These are phyloP conservation scores for Dynastes grantii DNA, from an alignment of 2,888 invertebrate species.

Conservation along the genomic window DNA sequence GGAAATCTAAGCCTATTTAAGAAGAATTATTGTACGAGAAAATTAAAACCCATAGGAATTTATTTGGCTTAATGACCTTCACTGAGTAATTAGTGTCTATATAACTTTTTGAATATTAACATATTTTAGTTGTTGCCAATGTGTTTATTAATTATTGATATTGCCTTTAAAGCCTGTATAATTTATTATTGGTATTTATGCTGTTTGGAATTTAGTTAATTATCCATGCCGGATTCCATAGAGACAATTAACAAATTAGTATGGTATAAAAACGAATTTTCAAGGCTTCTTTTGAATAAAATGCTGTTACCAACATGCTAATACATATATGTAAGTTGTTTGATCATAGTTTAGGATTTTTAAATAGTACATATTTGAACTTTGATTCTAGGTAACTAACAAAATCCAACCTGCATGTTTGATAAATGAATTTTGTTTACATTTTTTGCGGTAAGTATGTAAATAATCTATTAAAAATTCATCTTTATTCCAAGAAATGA, in stretches of 20 bases:
- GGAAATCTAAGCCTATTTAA: not conserved
- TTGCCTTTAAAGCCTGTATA: not conserved
- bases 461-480: too few species aligned
- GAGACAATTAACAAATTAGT: slow-evolving; percentile 5
- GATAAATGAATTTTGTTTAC: not conserved
- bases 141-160: not conserved
- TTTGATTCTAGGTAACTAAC: not conserved
- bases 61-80: slow-evolving; percentile 13
- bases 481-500: too few species aligned
- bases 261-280: not conserved
- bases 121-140: not conserved
- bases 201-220: not conserved
- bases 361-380: not conserved
- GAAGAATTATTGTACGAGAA: not conserved
- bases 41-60: not conserved
- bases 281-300: not conserved
- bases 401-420: not conserved
- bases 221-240: not conserved
- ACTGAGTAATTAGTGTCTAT: slow-evolving; percentile 7
- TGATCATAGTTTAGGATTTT: not conserved
- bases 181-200: slow-evolving; percentile 17
- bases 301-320: too few species aligned
- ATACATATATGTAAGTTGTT: not conserved
- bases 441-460: not conserved
- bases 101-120: not conserved